These are phyloP conservation scores for Phoeniculus purpureus DNA, from an alignment of 2,797 vertebrate genomes.

Conservation along the genomic window DNA sequence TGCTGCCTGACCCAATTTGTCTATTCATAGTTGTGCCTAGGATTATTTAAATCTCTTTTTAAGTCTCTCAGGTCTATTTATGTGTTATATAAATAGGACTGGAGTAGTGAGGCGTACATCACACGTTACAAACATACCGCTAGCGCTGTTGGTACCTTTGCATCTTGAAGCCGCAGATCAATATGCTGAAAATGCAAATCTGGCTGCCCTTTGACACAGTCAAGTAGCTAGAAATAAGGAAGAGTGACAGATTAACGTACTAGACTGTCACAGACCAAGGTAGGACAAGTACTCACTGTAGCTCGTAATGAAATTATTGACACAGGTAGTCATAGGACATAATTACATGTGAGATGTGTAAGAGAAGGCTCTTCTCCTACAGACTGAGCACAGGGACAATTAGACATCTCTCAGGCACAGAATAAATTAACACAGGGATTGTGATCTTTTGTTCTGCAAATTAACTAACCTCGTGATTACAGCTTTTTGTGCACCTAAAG, in stretches of 20 bases:
- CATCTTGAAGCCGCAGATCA: not conserved
- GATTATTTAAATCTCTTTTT: not conserved
- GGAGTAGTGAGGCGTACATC: not conserved
- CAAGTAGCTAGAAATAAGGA: slow-evolving; percentile 28
- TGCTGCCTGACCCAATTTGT: not conserved
- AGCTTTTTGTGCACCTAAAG: not conserved
- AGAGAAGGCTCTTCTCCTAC: not conserved
- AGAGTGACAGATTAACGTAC: not conserved
- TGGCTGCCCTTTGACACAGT: not conserved
- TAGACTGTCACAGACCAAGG: not conserved
- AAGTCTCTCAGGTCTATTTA: not conserved
- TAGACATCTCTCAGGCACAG: slow-evolving; percentile 13
- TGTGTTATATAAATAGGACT: not conserved
- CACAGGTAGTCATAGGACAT: slow-evolving; percentile 24
- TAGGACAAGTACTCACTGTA: not conserved
- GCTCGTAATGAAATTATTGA: slow-evolving; percentile 34
- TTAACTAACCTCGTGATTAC: slow-evolving; percentile 31
- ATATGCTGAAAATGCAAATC: not conserved
- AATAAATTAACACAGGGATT: slow-evolving; percentile 10
- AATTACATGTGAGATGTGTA: slow-evolving; percentile 15
- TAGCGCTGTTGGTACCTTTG: not conserved
- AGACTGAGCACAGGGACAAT: not conserved
- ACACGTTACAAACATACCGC: not conserved
- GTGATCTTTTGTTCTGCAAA: slow-evolving; percentile 17
- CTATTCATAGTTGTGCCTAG: not conserved